Evolutionary conservation across 2,888 invertebrate genomes (phyloP).

Genomic region (Acrocera orbiculus): DNA sequence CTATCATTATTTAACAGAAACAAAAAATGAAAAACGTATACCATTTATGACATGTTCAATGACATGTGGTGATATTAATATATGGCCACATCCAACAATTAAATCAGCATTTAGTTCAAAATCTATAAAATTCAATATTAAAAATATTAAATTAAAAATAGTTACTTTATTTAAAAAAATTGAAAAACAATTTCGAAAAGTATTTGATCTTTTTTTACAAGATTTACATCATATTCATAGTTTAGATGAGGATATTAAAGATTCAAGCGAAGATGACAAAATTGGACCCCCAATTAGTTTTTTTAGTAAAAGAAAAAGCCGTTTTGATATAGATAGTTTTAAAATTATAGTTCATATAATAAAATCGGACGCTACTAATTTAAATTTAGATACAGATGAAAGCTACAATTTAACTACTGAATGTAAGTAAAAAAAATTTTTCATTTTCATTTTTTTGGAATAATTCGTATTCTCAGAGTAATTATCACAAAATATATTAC

Average conservation of each 20-base stretch:
- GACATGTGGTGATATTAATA: conserved; percentile 49
- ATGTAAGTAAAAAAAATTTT: conserved; percentile 28
- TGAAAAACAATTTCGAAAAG: conserved; percentile 20
- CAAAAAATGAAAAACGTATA: conserved; percentile 29
- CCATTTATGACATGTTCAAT: conserved; percentile 60
- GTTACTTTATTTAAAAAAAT: conserved; percentile 23
- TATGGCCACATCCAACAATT: conserved; percentile 69
- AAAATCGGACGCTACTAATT: conserved; percentile 36
- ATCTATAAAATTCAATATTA: conserved; percentile 35
- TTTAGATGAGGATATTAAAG: conserved; percentile 14
- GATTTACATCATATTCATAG: conserved; percentile 26
- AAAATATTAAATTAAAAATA: conserved; percentile 22
- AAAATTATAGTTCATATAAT: conserved; percentile 35
- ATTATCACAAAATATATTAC: too few species aligned
- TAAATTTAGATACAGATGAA: conserved; percentile 53
- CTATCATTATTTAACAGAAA: conserved; percentile 28
- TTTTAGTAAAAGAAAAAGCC: conserved; percentile 12
- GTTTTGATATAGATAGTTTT: conserved; percentile 24
- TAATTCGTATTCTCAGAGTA: too few species aligned
- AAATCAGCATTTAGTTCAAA: conserved; percentile 46
- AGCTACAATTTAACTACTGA: conserved; percentile 48
- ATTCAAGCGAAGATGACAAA: conserved; percentile 5
- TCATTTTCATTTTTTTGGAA: too few species aligned
- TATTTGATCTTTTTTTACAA: conserved; percentile 25
- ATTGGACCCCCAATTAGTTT: conserved; percentile 13